Conservation (phyloP, 2,888 invertebrate genomes). For the Drosophila lacicola region DNA sequence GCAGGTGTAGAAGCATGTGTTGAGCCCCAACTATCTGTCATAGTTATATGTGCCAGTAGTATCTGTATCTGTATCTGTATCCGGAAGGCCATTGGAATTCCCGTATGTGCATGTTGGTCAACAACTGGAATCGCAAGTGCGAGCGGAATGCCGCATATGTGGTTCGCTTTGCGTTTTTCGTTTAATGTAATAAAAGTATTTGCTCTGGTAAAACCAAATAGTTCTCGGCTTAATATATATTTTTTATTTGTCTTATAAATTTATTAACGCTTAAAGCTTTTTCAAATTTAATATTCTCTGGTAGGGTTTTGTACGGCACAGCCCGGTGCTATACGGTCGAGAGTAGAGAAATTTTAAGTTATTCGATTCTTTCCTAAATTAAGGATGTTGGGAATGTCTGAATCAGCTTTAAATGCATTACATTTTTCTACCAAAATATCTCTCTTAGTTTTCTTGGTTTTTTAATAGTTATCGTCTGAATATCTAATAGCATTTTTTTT, state of each 20-base stretch:
- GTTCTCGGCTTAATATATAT: background rate
- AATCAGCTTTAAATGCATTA: too few species aligned
- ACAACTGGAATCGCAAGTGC: conserved; percentile 8
- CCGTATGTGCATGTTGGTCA: conserved; percentile 1
- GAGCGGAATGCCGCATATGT: conserved; percentile 3
- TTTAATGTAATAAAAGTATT: conserved; percentile 13
- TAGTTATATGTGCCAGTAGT: background rate
- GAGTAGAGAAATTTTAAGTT: too few species aligned
- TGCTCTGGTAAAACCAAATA: background rate
- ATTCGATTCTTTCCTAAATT: too few species aligned
- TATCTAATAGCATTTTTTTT: too few species aligned
- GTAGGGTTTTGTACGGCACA: too few species aligned
- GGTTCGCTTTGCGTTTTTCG: conserved; percentile 4
- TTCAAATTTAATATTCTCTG: too few species aligned
- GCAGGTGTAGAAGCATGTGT: conserved; percentile 2
- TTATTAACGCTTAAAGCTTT: background rate
- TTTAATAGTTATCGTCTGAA: too few species aligned
- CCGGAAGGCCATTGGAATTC: conserved; percentile 10
- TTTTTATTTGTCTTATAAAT: background rate
- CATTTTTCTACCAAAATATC: too few species aligned
- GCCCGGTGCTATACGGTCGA: too few species aligned
- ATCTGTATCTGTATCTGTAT: background rate
- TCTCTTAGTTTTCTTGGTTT: too few species aligned
- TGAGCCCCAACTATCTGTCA: conserved; percentile 21
- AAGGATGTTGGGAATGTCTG: too few species aligned